Evolutionary conservation across 2,113 vertebrate species (phyloP), one percentile per base, ranked within the genome.

Genomic region (Dipodomys merriami): DNA sequence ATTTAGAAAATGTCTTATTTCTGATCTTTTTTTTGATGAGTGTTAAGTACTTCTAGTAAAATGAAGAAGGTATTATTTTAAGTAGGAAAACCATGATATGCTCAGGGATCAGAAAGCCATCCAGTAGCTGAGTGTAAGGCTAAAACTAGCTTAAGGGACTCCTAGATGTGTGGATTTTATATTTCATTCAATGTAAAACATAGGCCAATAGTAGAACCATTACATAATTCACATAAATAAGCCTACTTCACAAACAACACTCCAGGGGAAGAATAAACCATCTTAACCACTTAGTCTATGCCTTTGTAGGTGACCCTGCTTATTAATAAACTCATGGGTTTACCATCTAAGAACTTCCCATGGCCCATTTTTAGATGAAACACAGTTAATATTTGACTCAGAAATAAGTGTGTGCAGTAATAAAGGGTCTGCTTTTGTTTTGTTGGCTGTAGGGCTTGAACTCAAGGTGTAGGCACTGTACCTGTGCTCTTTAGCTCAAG

Each of bases 141-240:
- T 78, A 73, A 78, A 20, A 7, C 33, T 3, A 29, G 33, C 20
- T 83, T 68, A 30, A 80, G 22, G 80, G 35, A 90, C 2, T 22
- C 23, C 69, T 53, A 16, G 64, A 65, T 49, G 20, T 74, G 25
- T 71, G 33, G 64, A 76, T 79, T 78, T 79, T 83, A 53, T 18
- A 79, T 90, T 82, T 86, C 39, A 49, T 62, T 90, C 8, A 0
- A n/a, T 33, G 71, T 91, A 76, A 90, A 92, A 33, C 27, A 7
- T 60, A 9, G 5, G 44, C 30, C 27, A 90, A 74, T 57, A 71
- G 62, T 33, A 72, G 33, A 71, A 15, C 25, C 30, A 79, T 87
- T 77, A 76, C 77, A 83, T 71, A 94, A 91, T 33, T 84, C n/a
- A 49, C 44, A 73, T 53, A 67, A 92, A 71, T 62, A 90, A 86